These are phyloP conservation scores for Isaurus tuberculatus DNA, from an alignment of 92 coral and sea anemone genomes.

Conservation along the genomic window DNA sequence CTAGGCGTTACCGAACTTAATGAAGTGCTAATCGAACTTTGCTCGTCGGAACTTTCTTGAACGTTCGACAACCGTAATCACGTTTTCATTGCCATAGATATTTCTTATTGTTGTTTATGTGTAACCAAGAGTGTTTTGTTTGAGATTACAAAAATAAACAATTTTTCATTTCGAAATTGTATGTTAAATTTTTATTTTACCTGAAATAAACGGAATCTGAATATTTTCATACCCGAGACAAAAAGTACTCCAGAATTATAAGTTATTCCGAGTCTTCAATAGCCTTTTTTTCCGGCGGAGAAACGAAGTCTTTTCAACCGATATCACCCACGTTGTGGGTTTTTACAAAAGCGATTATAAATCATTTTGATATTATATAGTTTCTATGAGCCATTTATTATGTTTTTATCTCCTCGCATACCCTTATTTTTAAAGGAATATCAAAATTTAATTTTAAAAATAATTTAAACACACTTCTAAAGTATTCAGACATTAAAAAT, in stretches of 20 bases:
- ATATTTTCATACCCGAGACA: too few relatives aligned
- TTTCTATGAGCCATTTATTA: too few relatives aligned
- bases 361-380: background rate
- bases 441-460: background rate
- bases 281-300: background rate
- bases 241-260: background rate
- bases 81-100: background rate
- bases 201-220: too few relatives aligned
- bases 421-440: background rate
- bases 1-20: slow-evolving; percentile 30
- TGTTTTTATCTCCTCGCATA: background rate
- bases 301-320: background rate
- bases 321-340: slow-evolving; percentile 44
- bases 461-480: background rate
- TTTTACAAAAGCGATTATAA: too few relatives aligned
- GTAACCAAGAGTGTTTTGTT: background rate
- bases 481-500: background rate
- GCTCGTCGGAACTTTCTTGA: slow-evolving; percentile 4
- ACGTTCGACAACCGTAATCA: background rate
- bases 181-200: too few relatives aligned
- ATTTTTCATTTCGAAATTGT: too few relatives aligned
- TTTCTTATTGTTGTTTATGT: background rate
- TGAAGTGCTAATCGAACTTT: slow-evolving; percentile 24
- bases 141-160: background rate
- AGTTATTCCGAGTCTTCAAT: too few relatives aligned